Evolutionary conservation across 2,888 invertebrate species (phyloP).

Genomic region (Caenorhabditis panamensis): DNA sequence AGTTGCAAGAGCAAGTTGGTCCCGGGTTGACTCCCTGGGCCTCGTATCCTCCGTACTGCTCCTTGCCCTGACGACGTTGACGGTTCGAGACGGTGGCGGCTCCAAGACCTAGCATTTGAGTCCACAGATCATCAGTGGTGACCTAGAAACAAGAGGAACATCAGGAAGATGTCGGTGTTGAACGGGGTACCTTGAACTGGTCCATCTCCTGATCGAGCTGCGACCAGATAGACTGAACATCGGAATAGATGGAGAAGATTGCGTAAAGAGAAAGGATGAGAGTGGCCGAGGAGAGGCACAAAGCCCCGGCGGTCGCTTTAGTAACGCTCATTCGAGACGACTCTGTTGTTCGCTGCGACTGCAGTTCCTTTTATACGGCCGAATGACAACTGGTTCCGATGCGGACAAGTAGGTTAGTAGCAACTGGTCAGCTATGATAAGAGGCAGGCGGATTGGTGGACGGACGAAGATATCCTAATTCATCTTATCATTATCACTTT

Average conservation of each 20-base stretch:
- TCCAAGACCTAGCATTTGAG: slow-evolving; percentile 71
- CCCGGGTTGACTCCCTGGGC: slow-evolving; percentile 73
- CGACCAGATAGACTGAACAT: slow-evolving; percentile 72
- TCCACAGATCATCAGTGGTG: slow-evolving; percentile 71
- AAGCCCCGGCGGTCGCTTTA: slow-evolving; percentile 72
- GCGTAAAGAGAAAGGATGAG: slow-evolving; percentile 73
- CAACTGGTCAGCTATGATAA: slow-evolving; percentile 44
- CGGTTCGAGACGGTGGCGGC: slow-evolving; percentile 71
- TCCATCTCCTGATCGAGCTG: slow-evolving; percentile 73
- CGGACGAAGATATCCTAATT: slow-evolving; percentile 38
- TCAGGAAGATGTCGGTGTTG: not conserved
- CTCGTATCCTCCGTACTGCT: slow-evolving; percentile 73
- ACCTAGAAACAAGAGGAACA: slow-evolving; percentile 54
- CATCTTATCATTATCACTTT: slow-evolving; percentile 58
- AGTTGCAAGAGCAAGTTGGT: slow-evolving; percentile 69
- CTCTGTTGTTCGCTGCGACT: slow-evolving; percentile 39
- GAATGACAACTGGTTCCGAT: slow-evolving; percentile 33
- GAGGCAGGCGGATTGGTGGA: not conserved
- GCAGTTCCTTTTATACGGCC: slow-evolving; percentile 40
- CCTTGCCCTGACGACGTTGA: slow-evolving; percentile 70
- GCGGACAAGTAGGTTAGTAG: slow-evolving; percentile 44
- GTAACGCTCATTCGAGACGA: slow-evolving; percentile 71
- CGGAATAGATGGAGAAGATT: slow-evolving; percentile 71
- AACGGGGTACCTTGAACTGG: slow-evolving; percentile 65
- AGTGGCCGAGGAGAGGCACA: slow-evolving; percentile 71